These are phyloP conservation scores for Notamacropus eugenii DNA, from an alignment of 2,797 vertebrate genomes.

Conservation along the genomic window DNA sequence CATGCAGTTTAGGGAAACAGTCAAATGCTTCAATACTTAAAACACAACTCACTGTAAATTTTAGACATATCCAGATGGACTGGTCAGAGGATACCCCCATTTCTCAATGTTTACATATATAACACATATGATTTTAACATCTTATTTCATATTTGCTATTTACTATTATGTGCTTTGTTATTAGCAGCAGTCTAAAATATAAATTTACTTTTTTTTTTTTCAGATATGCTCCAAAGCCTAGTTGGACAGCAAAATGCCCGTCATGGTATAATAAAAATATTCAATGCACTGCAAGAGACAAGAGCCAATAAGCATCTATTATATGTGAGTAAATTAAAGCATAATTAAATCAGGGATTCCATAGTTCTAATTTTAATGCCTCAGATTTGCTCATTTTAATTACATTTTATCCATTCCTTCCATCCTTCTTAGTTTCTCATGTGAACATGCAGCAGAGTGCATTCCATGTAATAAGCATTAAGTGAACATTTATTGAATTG, in stretches of 20 bases:
- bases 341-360: background rate
- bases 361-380: background rate
- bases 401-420: background rate
- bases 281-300: constrained; percentile 96
- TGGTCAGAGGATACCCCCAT: background rate
- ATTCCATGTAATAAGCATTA: background rate
- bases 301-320: constrained; percentile 98
- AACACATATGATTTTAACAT: background rate
- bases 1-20: constrained; percentile 5
- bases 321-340: constrained; percentile 90
- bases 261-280: constrained; percentile 97
- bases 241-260: constrained; percentile 98
- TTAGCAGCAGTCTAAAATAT: background rate
- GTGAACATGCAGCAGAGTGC: background rate
- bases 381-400: background rate
- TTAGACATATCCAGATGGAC: constrained; percentile 10
- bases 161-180: background rate
- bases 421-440: background rate
- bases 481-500: background rate
- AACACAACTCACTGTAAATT: constrained; percentile 1
- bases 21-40: background rate
- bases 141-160: background rate
- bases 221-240: constrained; percentile 96
- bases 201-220: constrained; percentile 75
- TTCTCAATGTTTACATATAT: background rate